Evolutionary conservation across 1,140 invertebrate species (phyloP), one percentile per base, ranked within the genome.

Genomic region (Leptinotarsa defecta): DNA sequence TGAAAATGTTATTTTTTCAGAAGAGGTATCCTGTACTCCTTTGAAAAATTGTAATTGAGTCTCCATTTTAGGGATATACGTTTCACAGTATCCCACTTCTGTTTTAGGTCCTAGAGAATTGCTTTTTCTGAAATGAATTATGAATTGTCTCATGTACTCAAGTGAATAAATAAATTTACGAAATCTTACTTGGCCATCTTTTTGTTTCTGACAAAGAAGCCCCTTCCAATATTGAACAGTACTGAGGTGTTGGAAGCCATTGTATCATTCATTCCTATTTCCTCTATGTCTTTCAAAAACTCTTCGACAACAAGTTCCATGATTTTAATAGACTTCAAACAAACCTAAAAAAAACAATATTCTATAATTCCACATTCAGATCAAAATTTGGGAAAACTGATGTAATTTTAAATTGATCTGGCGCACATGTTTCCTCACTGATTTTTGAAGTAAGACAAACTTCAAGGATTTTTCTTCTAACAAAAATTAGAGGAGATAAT

Each of bases 181-280:
- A 34, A 34, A 34, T 34, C 34, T 34, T 34, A 34, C 34, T 34
- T 34, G 6, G 34, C 49, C 2, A 79, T 34, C 52, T 79, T 79
- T 62, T 79, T 79, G 22, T 79, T 77, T 63, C 78, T 70, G 64
- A 79, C 71, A 62, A 75, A 79, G 48, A 63, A 19, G 15, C 24
- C 17, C 19, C 68, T 70, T 13, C 78, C 78, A 75, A 77, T 79
- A 61, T 79, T 79, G 68, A 77, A 79, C 63, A 79, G n/a, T n/a
- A 77, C 71, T 13, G 68, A 77, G 34, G 78, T 79, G 22, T 77
- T 77, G 13, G 65, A 68, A 27, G 78, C 78, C 19, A 79, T 65
- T 5, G 78, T 77, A 27, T 63, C 27, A 8, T 77, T 74, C 15
- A 77, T 65, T 61, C 75, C 62, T 48, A 79, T 52, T 68, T 79